Evolutionary conservation across 2,888 invertebrate species (phyloP), one percentile per base, ranked within the genome.

Genomic region (Platycheirus rosarum): DNA sequence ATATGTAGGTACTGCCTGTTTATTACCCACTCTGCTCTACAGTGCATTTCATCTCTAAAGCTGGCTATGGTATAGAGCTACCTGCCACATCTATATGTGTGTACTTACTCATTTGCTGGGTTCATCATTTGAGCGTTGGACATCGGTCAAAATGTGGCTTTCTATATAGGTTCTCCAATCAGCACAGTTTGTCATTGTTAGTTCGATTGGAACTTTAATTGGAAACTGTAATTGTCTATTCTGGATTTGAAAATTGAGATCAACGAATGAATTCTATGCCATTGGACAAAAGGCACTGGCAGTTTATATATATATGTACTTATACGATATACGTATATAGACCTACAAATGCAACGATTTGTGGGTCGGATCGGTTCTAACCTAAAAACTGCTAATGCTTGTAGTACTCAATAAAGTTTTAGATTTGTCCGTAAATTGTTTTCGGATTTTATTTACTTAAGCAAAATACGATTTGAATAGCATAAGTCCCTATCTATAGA

Each of bases 201-300:
- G 71, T 73, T 68, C 77, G 62, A 71, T 82, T 82, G 77, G 63
- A 71, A 69, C 71, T 73, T 77, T 82, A 82, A 82, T 82, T 82
- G 82, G 55, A 82, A 82, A 77, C 73, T 71, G 77, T 82, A 82
- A 82, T 82, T 82, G 71, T 77, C 77, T 82, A 77, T 68, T 77
- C 66, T 77, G 77, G 68, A 66, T 76, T 80, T 63, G 65, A 62
- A 76, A 70, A 70, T 70, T 76, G 66, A 76, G 70, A 62, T 65
- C 70, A 75, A 68, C 65, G 70, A 68, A 71, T 76, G 51, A 35
- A 76, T 76, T 76, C 62, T 74, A 78, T 78, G 53, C 48, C 65
- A 40, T 60, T 60, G 57, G 14, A 62, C 26, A 29, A 32, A 8
- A 8, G 7, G 8, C 5, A 32, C 23, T 23, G 23, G 3, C 8